Evolutionary conservation across 2,797 vertebrate species (phyloP).

Genomic region (Pipistrellus kuhlii): DNA sequence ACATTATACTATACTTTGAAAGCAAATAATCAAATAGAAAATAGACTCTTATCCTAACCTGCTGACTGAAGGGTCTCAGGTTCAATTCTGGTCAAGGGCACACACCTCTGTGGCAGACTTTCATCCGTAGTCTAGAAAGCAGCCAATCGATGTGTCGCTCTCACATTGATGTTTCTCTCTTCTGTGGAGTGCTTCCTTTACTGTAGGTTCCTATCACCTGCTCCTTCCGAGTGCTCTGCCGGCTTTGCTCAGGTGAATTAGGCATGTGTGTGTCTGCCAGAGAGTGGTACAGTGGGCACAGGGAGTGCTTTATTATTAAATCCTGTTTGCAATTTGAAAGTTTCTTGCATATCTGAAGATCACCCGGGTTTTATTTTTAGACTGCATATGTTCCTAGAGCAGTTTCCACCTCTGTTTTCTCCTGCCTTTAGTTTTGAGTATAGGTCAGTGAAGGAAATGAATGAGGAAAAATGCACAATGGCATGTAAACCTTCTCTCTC

Average conservation of each 20-base stretch:
- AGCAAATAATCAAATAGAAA: conserved; percentile 40
- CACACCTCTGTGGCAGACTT: too few species aligned
- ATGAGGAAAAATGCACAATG: background rate
- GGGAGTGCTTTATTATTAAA: conserved; percentile 41
- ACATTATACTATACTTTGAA: background rate
- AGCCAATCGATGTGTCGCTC: too few species aligned
- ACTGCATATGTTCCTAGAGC: background rate
- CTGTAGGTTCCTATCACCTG: background rate
- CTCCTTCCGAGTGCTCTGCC: background rate
- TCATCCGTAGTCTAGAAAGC: too few species aligned
- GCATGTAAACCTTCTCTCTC: background rate
- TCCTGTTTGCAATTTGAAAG: conserved; percentile 55
- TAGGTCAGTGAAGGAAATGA: conserved; percentile 27
- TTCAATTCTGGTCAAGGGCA: too few species aligned
- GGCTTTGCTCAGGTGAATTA: conserved; percentile 30
- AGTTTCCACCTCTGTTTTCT: conserved; percentile 30
- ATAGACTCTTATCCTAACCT: background rate
- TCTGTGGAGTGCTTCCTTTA: background rate
- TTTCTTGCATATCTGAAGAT: conserved; percentile 45
- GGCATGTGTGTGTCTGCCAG: background rate
- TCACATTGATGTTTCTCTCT: background rate
- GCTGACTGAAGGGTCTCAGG: too few species aligned
- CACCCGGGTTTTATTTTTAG: conserved; percentile 38
- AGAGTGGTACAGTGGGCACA: conserved; percentile 13
- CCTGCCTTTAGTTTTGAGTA: conserved; percentile 14